phyloP scores from a whole-genome alignment of 2,113 vertebrate species.

The Smithornis capensis region DNA sequence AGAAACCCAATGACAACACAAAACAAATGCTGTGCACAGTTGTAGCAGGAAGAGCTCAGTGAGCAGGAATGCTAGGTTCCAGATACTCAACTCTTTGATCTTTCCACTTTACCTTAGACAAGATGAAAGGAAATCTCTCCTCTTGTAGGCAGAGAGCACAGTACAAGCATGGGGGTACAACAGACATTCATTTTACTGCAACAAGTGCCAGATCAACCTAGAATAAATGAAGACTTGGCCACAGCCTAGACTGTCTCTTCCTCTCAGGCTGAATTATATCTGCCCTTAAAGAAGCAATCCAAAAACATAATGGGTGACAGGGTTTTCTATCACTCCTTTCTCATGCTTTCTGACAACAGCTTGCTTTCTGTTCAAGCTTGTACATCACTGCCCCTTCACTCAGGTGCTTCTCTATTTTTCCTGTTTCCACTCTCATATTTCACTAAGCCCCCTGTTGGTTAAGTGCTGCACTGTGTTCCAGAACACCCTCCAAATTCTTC shows the following conservation, averaged over 20 bases:
- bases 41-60: slow-evolving; percentile 51
- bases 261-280: background rate
- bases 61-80: slow-evolving; percentile 10
- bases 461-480: background rate
- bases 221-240: background rate
- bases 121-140: slow-evolving; percentile 17
- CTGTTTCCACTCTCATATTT: background rate
- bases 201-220: background rate
- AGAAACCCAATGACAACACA: slow-evolving; percentile 27
- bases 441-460: background rate
- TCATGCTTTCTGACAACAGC: background rate
- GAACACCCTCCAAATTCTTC: background rate
- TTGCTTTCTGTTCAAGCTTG: background rate
- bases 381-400: background rate
- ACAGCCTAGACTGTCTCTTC: background rate
- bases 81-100: slow-evolving; percentile 48
- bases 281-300: background rate
- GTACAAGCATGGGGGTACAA: background rate
- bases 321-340: background rate
- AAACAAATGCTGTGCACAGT: slow-evolving; percentile 49
- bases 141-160: background rate
- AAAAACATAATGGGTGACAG: background rate
- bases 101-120: slow-evolving; percentile 28
- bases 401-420: background rate
- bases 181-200: background rate